Percentiles rank a stretch among this genome's conserved stretches.
Evolutionary conservation across 2,797 vertebrate species (phyloP).

Genomic region (Pantherophis vulpinus): DNA sequence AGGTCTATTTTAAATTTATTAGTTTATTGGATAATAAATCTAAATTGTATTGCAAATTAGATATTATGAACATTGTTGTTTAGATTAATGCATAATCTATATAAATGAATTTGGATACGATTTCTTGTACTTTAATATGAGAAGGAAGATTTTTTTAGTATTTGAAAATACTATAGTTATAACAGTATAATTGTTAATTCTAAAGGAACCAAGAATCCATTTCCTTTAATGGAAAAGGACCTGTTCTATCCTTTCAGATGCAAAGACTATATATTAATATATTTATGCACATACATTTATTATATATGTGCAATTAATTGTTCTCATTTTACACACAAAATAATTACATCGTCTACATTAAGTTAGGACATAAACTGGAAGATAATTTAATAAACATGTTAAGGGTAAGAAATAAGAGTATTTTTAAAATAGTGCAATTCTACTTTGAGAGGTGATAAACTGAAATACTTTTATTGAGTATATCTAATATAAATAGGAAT

Average conservation of each 20-base stretch:
- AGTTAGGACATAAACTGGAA: neutral
- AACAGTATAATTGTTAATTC: neutral
- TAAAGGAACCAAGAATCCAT: neutral
- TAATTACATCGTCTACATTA: neutral
- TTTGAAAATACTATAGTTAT: neutral
- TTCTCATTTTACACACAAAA: neutral
- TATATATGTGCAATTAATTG: neutral
- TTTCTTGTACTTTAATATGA: neutral
- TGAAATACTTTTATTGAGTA: neutral
- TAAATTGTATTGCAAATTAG: neutral
- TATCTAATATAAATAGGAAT: neutral
- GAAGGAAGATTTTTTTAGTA: neutral
- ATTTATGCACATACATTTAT: neutral
- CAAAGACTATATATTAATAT: neutral
- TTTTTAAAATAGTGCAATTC: conserved; percentile 5
- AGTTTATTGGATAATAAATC: neutral
- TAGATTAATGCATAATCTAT: neutral
- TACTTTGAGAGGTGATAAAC: neutral
- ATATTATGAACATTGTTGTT: neutral
- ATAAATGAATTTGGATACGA: neutral
- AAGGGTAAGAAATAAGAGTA: neutral
- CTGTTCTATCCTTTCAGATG: neutral
- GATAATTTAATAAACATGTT: neutral
- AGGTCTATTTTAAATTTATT: neutral
- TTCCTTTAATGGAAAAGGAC: neutral